These are phyloP conservation scores for Rhagophthalmus giganteus DNA, from an alignment of 2,888 invertebrate genomes.

Conservation along the genomic window DNA sequence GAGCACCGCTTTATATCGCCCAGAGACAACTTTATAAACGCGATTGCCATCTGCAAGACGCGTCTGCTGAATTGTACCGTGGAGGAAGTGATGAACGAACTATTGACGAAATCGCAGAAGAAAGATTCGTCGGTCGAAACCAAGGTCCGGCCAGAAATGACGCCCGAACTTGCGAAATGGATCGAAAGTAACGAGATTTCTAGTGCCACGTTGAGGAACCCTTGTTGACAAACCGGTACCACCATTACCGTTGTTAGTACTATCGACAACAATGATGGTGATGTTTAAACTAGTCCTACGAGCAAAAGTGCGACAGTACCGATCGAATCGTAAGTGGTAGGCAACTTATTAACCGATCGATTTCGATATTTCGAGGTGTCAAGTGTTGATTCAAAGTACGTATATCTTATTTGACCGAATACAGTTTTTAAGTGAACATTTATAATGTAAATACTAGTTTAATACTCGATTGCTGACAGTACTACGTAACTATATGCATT, in stretches of 20 bases:
- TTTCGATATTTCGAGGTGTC: too few species aligned
- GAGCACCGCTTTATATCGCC: constrained; percentile 79
- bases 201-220: constrained; percentile 64
- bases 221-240: constrained; percentile 26
- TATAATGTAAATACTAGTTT: too few species aligned
- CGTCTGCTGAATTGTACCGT: constrained; percentile 64
- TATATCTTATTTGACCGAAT: too few species aligned
- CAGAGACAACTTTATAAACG: constrained; percentile 70
- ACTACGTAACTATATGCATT: too few species aligned
- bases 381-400: too few species aligned
- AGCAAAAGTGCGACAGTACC: too few species aligned
- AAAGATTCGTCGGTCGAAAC: constrained; percentile 46
- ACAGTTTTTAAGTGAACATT: too few species aligned
- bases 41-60: constrained; percentile 62
- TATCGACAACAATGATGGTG: not conserved
- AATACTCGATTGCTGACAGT: too few species aligned
- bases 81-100: constrained; percentile 56
- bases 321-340: too few species aligned
- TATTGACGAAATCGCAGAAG: constrained; percentile 40
- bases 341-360: too few species aligned
- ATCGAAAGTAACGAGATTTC: constrained; percentile 73
- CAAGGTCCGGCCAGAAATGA: constrained; percentile 63
- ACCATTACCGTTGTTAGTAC: not conserved
- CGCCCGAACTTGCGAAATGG: constrained; percentile 69
- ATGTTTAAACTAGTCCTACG: too few species aligned